A percentile compares a stretch with the other conserved stretches of the same genome.
These are phyloP conservation scores for Megaustenia siamemsis DNA, from an alignment of 2,888 invertebrate species.

Conservation along the genomic window DNA sequence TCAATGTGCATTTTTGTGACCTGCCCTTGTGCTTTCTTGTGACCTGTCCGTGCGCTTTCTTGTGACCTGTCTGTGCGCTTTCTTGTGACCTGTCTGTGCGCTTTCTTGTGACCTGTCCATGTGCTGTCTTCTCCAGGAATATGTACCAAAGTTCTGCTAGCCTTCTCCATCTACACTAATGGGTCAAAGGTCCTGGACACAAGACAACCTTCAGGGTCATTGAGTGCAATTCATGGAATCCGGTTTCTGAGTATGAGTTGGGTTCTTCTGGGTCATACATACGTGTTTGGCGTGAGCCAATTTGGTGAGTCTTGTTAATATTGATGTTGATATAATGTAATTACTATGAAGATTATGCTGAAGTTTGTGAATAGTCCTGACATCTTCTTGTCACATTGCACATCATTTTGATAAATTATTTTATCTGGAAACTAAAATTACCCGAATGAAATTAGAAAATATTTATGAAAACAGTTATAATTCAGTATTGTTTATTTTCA, in stretches of 20 bases:
- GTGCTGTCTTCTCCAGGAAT: constrained; percentile 49
- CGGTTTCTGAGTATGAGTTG: constrained; percentile 79
- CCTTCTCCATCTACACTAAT: constrained; percentile 87
- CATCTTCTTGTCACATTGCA: too few relatives aligned
- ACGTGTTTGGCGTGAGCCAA: constrained; percentile 8
- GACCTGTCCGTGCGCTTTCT: too few relatives aligned
- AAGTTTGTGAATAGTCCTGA: background rate
- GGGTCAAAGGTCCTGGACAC: constrained; percentile 83
- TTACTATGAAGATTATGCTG: background rate
- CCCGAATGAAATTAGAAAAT: too few relatives aligned
- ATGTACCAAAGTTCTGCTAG: constrained; percentile 77
- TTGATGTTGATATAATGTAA: background rate
- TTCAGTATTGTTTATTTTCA: too few relatives aligned
- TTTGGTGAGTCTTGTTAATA: constrained; percentile 6
- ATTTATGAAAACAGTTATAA: too few relatives aligned
- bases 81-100: too few relatives aligned
- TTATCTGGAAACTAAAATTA: too few relatives aligned
- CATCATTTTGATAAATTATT: too few relatives aligned
- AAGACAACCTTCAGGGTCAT: constrained; percentile 80
- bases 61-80: too few relatives aligned
- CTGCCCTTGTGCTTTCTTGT: too few relatives aligned
- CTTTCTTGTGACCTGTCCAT: too few relatives aligned
- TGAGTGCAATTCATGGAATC: constrained; percentile 86
- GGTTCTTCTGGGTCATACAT: constrained; percentile 62
- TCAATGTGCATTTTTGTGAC: too few relatives aligned